A percentile compares a stretch with the other conserved stretches of the same genome.
phyloP scores from a whole-genome alignment of 1,140 invertebrate genomes.

The Scaptomyza graminum region DNA sequence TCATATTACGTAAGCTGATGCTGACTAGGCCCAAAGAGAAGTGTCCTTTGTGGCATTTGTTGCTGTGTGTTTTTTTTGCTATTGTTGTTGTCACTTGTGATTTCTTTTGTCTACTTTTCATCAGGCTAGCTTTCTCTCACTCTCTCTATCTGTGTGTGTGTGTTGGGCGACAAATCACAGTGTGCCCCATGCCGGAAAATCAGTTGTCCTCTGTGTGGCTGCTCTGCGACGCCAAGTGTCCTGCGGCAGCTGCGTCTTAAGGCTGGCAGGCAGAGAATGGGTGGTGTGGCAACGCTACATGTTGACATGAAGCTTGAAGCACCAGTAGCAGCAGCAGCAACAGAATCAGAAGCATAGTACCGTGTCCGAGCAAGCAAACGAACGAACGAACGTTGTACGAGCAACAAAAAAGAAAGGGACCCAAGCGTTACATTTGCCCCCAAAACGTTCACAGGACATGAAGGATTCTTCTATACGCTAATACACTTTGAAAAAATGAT shows the following conservation, averaged over 20 bases:
- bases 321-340: not conserved
- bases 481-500: too few relatives aligned
- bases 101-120: slow-evolving; percentile 71
- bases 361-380: slow-evolving; percentile 1
- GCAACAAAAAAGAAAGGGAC: not conserved
- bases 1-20: not conserved
- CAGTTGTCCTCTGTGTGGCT: slow-evolving; percentile 53
- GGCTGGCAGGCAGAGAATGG: not conserved
- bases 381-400: too few relatives aligned
- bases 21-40: slow-evolving; percentile 24
- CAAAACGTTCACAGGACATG: slow-evolving; percentile 19
- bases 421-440: slow-evolving; percentile 45
- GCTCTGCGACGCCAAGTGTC: slow-evolving; percentile 25
- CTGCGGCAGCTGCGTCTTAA: slow-evolving; percentile 48
- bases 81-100: slow-evolving; percentile 61
- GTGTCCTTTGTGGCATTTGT: slow-evolving; percentile 45
- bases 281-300: slow-evolving; percentile 13
- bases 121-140: slow-evolving; percentile 17
- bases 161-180: slow-evolving; percentile 72
- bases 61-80: slow-evolving; percentile 34
- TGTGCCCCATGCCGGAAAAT: slow-evolving; percentile 64
- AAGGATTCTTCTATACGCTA: slow-evolving; percentile 8
- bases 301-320: slow-evolving; percentile 15
- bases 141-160: slow-evolving; percentile 22
- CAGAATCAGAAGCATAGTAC: too few relatives aligned